A percentile compares a stretch with the other conserved stretches of the same genome.
Evolutionary conservation across 2,888 invertebrate species (phyloP).

Genomic region (Eupithecia abbreviata): DNA sequence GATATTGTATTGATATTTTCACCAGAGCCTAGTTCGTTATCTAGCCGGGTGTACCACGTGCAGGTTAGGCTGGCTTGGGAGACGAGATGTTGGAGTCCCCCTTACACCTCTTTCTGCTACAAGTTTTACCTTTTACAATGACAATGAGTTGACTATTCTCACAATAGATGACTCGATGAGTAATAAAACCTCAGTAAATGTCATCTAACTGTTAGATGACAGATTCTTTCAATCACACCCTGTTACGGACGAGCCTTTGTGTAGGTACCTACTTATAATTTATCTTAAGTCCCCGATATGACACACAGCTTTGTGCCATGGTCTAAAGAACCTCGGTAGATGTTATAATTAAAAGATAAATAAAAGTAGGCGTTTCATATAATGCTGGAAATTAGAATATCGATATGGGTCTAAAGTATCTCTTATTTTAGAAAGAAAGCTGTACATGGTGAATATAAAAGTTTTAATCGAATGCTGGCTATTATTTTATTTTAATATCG

Average conservation of each 20-base stretch:
- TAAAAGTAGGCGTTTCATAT: not conserved
- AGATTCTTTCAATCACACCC: conserved; percentile 29
- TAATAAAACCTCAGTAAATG: conserved; percentile 20
- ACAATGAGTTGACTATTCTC: conserved; percentile 1
- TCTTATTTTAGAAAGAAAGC: no score
- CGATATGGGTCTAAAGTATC: no score
- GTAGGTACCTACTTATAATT: conserved; percentile 12
- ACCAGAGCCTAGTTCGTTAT: no score
- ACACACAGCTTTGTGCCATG: not conserved
- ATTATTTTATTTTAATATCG: not conserved
- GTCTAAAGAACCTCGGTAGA: not conserved
- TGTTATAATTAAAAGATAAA: not conserved
- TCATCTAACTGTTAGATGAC: conserved; percentile 25
- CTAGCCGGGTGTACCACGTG: no score
- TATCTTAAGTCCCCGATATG: conserved; percentile 5
- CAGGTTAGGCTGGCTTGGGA: no score
- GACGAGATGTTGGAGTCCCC: no score
- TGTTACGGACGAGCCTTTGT: conserved; percentile 27
- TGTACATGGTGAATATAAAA: no score
- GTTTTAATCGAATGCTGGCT: no score
- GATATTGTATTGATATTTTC: no score
- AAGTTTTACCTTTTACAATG: conserved; percentile 2
- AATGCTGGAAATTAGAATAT: not conserved
- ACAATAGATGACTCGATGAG: conserved; percentile 19
- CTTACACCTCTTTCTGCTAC: no score